A percentile compares a stretch with the other conserved stretches of the same genome.
Conservation (phyloP, 2,797 vertebrate species). For the Gambelia wislizenii region DNA sequence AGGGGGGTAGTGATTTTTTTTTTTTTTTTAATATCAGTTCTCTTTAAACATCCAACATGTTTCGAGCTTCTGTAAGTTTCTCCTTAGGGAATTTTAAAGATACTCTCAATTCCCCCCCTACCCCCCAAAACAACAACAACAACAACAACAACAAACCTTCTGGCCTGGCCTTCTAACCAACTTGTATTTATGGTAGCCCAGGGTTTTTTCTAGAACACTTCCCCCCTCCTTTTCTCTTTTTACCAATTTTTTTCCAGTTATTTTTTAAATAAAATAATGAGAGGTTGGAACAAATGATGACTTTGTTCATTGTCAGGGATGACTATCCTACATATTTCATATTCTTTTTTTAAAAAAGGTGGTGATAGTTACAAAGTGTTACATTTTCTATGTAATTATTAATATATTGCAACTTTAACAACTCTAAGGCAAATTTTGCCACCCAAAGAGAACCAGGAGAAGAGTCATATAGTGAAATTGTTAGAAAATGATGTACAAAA, state of each 20-base stretch:
- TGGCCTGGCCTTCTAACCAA: not conserved
- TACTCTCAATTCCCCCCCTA: not conserved
- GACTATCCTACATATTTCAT: not conserved
- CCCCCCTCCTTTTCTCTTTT: not conserved
- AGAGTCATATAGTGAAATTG: too few relatives aligned
- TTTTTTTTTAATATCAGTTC: constrained; percentile 8
- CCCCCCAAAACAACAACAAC: too few relatives aligned
- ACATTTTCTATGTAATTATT: too few relatives aligned
- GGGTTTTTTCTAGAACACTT: not conserved
- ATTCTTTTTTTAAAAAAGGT: too few relatives aligned
- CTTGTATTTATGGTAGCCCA: not conserved
- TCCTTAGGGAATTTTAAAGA: not conserved
- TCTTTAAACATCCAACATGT: constrained; percentile 1
- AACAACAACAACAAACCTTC: too few relatives aligned
- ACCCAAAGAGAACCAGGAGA: too few relatives aligned
- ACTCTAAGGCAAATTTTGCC: too few relatives aligned
- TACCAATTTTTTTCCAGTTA: not conserved
- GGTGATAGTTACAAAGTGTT: too few relatives aligned
- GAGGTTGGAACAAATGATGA: not conserved
- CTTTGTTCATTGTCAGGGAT: not conserved
- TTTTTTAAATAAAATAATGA: not conserved
- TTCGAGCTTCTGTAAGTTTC: not conserved
- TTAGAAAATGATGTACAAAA: too few relatives aligned
- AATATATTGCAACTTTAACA: too few relatives aligned
- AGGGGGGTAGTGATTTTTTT: not conserved